Conservation (phyloP, 1,140 invertebrate species). For the Agrypnia vestita region DNA sequence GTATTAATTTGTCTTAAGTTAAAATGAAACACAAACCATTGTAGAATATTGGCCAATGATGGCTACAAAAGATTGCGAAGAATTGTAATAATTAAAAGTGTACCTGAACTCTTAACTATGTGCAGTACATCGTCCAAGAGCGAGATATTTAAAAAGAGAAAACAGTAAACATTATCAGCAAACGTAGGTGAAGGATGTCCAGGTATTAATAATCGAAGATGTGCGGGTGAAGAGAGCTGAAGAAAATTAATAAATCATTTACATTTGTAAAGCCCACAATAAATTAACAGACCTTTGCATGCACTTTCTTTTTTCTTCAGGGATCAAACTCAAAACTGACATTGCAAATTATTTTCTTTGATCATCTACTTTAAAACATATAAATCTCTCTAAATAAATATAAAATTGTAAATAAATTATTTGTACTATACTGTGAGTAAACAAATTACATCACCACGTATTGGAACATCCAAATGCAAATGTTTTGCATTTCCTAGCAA, state of each 20-base stretch:
- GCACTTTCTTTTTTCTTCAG: conserved; percentile 69
- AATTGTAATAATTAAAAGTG: not conserved
- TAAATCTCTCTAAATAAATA: conserved; percentile 7
- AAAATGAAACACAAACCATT: too few species aligned
- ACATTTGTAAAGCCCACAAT: not conserved
- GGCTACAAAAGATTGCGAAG: too few species aligned
- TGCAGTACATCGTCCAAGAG: conserved; percentile 8
- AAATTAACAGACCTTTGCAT: conserved; percentile 67
- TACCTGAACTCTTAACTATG: conserved; percentile 50
- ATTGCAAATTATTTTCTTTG: conserved; percentile 57
- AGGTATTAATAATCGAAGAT: too few species aligned
- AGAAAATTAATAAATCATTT: not conserved
- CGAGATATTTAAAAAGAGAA: conserved; percentile 14
- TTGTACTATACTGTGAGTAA: conserved; percentile 5
- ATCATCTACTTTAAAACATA: not conserved
- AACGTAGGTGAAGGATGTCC: not conserved
- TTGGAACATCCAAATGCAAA: conserved; percentile 1
- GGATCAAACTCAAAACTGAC: conserved; percentile 70
- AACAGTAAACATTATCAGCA: conserved; percentile 11
- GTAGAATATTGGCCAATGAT: too few species aligned
- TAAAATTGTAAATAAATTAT: conserved; percentile 21
- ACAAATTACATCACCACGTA: conserved; percentile 37
- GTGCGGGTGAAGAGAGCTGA: too few species aligned
- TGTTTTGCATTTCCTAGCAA: conserved; percentile 50
- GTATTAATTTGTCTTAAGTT: too few species aligned